A percentile compares a stretch with the other conserved stretches of the same genome.
phyloP scores from a whole-genome alignment of 2,797 vertebrate species.

The Protosalanx chinensis region DNA sequence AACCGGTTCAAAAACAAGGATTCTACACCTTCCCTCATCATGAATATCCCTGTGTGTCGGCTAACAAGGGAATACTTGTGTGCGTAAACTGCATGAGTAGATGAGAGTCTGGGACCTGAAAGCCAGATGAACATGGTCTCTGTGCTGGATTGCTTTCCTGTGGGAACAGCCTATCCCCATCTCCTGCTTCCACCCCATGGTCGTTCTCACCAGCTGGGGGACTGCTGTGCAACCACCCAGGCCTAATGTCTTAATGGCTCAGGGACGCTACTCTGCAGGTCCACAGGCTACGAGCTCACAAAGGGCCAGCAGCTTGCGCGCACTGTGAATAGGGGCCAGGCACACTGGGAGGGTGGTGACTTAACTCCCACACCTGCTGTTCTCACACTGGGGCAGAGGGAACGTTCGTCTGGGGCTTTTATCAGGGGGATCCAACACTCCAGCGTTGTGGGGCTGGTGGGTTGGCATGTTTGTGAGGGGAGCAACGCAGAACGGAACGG shows the following conservation, averaged over 20 bases:
- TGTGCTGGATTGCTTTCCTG: conserved; percentile 65
- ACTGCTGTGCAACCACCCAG: conserved; percentile 68
- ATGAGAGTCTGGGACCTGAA: conserved; percentile 6
- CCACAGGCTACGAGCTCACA: conserved; percentile 57
- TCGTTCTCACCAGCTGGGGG: conserved; percentile 50
- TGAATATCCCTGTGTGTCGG: conserved; percentile 21
- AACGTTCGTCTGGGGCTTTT: conserved; percentile 38
- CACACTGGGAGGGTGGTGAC: conserved; percentile 53
- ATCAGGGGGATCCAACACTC: conserved; percentile 38
- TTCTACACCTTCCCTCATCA: conserved; percentile 2
- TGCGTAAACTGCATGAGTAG: neutral
- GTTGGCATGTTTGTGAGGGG: neutral
- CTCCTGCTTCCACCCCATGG: conserved; percentile 38
- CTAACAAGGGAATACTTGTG: neutral
- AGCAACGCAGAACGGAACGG: neutral
- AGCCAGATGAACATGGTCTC: conserved; percentile 8
- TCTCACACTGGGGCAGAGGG: conserved; percentile 42
- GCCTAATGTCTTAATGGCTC: conserved; percentile 74
- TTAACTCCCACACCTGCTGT: conserved; percentile 73
- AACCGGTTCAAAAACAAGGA: conserved; percentile 16
- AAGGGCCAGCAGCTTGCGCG: conserved; percentile 53
- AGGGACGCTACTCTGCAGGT: conserved; percentile 53
- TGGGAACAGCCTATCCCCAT: conserved; percentile 54
- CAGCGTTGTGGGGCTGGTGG: conserved; percentile 24
- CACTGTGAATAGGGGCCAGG: conserved; percentile 44